Conservation (phyloP, 2,113 vertebrate species). For the Holacanthus passer region DNA sequence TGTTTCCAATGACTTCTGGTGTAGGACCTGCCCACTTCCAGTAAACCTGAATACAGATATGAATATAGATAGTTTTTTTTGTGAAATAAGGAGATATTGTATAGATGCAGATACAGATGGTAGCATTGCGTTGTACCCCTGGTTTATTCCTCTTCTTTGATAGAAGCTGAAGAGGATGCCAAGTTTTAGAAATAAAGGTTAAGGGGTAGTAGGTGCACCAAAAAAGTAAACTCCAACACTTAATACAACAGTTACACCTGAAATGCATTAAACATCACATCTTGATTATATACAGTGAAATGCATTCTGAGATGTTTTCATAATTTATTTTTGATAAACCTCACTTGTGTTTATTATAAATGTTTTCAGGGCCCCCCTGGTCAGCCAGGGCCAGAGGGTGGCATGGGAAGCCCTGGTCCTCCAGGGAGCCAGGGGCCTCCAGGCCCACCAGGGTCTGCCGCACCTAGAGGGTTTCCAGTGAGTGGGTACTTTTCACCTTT, state of each 20-base stretch:
- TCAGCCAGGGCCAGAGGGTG: constrained; percentile 65
- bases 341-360: neutral
- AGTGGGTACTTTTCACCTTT: constrained; percentile 73
- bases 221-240: neutral
- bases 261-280: neutral
- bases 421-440: constrained; percentile 74
- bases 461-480: constrained; percentile 83
- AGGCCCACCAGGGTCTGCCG: constrained; percentile 75
- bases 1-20: neutral
- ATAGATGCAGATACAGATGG: neutral
- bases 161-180: neutral
- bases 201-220: neutral
- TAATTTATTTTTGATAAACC: neutral
- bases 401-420: constrained; percentile 77
- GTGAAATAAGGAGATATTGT: neutral
- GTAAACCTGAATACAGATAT: neutral
- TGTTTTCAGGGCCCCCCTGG: constrained; percentile 81
- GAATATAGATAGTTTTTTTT: neutral
- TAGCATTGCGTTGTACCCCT: neutral
- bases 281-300: neutral
- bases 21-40: neutral
- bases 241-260: neutral
- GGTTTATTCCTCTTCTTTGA: neutral
- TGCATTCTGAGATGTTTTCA: neutral
- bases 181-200: neutral